These are phyloP conservation scores for Drosophila lutescens DNA, from an alignment of 2,888 invertebrate genomes.

Conservation along the genomic window DNA sequence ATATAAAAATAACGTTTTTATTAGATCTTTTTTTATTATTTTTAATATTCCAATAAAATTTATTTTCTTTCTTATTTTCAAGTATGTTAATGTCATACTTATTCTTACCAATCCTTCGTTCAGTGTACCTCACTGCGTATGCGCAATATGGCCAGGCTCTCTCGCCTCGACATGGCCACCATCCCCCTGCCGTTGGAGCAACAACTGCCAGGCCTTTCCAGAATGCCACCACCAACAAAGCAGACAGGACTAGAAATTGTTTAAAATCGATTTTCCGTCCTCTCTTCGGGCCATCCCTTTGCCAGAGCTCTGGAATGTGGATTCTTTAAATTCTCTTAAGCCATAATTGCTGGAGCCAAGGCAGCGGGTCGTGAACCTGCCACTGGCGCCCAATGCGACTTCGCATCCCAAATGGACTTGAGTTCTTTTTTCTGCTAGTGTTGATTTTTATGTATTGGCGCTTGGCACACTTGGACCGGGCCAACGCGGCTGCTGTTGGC, in stretches of 20 bases:
- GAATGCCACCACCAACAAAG: slow-evolving; percentile 50
- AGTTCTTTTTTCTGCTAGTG: slow-evolving; percentile 37
- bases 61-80: neutral
- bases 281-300: slow-evolving; percentile 27
- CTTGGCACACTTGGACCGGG: slow-evolving; percentile 68
- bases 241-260: slow-evolving; percentile 21
- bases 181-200: slow-evolving; percentile 40
- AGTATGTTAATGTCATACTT: neutral
- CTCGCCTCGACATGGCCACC: slow-evolving; percentile 8
- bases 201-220: slow-evolving; percentile 64
- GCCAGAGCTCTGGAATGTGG: slow-evolving; percentile 24
- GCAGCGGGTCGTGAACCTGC: slow-evolving; percentile 70
- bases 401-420: slow-evolving; percentile 59
- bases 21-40: neutral
- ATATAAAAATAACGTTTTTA: too few species aligned
- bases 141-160: slow-evolving; percentile 48
- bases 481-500: slow-evolving; percentile 48
- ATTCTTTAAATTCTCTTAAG: slow-evolving; percentile 42
- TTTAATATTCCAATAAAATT: neutral
- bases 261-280: slow-evolving; percentile 65
- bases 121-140: slow-evolving; percentile 65
- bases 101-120: neutral
- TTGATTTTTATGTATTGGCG: slow-evolving; percentile 71
- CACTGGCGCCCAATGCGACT: slow-evolving; percentile 56
- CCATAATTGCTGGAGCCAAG: slow-evolving; percentile 54